Percentiles rank a stretch among this genome's conserved stretches.
Conservation (phyloP, 2,888 invertebrate genomes). For the Melanostoma scalare region DNA sequence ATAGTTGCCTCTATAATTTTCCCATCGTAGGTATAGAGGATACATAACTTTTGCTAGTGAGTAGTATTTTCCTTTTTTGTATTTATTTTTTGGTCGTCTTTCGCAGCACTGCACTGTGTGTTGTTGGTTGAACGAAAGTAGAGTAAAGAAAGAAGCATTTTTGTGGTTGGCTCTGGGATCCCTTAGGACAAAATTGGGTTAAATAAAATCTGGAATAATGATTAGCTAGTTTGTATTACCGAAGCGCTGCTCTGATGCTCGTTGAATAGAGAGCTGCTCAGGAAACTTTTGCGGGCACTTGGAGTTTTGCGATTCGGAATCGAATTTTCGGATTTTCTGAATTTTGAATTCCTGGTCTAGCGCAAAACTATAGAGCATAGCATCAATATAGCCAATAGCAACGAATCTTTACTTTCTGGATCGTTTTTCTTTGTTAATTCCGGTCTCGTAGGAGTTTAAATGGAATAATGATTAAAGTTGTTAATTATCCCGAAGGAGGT, state of each 20-base stretch:
- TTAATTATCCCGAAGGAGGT: constrained; percentile 71
- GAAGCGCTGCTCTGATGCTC: constrained; percentile 36
- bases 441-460: constrained; percentile 70
- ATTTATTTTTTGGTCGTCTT: constrained; percentile 45
- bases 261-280: constrained; percentile 19
- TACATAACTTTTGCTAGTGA: constrained; percentile 62
- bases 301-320: constrained; percentile 59
- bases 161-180: constrained; percentile 4
- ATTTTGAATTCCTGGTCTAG: constrained; percentile 20
- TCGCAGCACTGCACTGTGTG: constrained; percentile 12
- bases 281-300: constrained; percentile 64
- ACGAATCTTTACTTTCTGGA: neutral
- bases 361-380: neutral
- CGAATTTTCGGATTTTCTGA: constrained; percentile 49
- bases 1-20: constrained; percentile 70
- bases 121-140: constrained; percentile 36
- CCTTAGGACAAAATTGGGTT: constrained; percentile 47
- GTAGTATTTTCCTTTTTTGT: constrained; percentile 34
- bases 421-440: constrained; percentile 57
- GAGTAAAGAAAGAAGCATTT: neutral
- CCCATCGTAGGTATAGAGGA: constrained; percentile 47
- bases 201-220: constrained; percentile 71
- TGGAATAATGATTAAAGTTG: constrained; percentile 73
- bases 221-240: constrained; percentile 59
- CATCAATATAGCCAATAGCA: constrained; percentile 13